Evolutionary conservation across 1,140 invertebrate genomes (phyloP).

Genomic region (Saxidomus purpurata): DNA sequence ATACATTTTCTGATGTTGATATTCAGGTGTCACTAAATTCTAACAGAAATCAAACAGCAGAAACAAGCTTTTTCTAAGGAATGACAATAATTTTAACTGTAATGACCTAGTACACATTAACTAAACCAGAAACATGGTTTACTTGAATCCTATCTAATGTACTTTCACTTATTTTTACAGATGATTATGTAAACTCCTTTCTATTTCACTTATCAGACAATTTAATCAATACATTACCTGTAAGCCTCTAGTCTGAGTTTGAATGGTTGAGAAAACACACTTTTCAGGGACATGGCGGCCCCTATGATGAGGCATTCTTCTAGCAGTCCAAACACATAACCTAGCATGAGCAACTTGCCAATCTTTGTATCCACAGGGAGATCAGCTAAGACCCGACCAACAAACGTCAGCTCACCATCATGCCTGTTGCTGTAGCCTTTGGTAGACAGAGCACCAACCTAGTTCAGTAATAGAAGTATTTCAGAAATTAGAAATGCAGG

Average conservation of each 20-base stretch:
- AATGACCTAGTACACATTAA: too few relatives aligned
- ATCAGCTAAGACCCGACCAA: conserved; percentile 93
- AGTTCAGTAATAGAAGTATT: background rate
- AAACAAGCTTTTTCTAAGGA: too few relatives aligned
- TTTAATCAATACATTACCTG: conserved; percentile 87
- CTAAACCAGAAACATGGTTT: too few relatives aligned
- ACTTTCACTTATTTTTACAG: too few relatives aligned
- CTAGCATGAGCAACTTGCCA: conserved; percentile 95
- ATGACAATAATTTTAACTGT: too few relatives aligned
- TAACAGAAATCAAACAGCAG: too few relatives aligned
- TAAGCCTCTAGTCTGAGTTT: conserved; percentile 91
- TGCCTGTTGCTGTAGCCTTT: conserved; percentile 88
- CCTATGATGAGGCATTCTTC: conserved; percentile 96
- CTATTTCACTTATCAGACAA: too few relatives aligned
- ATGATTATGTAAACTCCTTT: too few relatives aligned
- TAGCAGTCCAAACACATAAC: conserved; percentile 94
- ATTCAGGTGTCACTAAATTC: too few relatives aligned
- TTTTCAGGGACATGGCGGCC: conserved; percentile 93
- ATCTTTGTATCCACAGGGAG: conserved; percentile 94
- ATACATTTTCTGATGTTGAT: too few relatives aligned
- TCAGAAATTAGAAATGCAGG: too few relatives aligned
- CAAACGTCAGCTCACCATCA: conserved; percentile 96
- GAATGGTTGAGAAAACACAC: conserved; percentile 93
- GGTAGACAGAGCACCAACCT: conserved; percentile 89
- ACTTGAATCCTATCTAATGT: too few relatives aligned